Percentiles rank a stretch among this genome's conserved stretches.
Conservation (phyloP, 2,797 vertebrate species). For the Peromyscus eremicus region DNA sequence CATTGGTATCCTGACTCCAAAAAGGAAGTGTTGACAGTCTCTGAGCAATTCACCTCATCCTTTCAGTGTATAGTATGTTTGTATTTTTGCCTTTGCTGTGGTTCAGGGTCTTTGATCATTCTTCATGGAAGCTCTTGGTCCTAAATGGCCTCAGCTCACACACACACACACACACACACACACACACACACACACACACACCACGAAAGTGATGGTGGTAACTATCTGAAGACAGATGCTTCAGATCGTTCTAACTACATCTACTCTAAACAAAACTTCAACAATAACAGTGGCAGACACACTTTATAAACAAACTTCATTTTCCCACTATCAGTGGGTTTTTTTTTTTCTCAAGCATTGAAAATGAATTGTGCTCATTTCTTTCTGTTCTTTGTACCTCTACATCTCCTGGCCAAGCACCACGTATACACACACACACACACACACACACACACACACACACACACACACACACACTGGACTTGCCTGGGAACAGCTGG, state of each 20-base stretch:
- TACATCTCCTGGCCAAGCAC: neutral
- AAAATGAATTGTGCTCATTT: neutral
- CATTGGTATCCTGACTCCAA: neutral
- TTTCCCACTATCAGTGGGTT: neutral
- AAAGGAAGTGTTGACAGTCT: neutral
- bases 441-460: neutral
- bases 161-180: neutral
- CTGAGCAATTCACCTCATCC: neutral
- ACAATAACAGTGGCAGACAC: neutral
- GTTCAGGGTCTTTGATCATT: neutral
- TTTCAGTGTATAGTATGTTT: neutral
- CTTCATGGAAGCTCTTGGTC: neutral
- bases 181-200: neutral
- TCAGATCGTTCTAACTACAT: neutral
- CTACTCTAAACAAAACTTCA: neutral
- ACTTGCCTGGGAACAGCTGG: neutral
- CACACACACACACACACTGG: neutral
- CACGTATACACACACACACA: neutral
- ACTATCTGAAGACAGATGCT: neutral
- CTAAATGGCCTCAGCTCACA: neutral
- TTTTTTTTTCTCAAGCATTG: neutral
- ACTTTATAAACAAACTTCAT: neutral
- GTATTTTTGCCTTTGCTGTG: neutral
- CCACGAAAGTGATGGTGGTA: too few relatives aligned
- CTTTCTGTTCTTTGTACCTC: neutral